These are phyloP conservation scores for Isurus oxyrinchus DNA, from an alignment of 2,113 vertebrate genomes.

Conservation along the genomic window DNA sequence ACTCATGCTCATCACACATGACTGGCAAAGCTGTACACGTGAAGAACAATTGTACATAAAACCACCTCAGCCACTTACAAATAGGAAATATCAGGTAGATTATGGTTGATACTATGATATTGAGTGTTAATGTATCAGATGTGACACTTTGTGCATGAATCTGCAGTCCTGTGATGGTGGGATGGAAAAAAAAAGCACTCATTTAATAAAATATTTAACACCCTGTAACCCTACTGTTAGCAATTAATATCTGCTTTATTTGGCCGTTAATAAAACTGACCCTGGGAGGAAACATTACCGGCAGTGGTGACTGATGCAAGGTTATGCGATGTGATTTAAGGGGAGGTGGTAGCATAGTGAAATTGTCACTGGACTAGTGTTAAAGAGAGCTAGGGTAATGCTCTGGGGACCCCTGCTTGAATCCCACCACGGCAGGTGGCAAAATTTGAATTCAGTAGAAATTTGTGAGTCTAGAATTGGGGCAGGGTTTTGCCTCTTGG, in stretches of 20 bases:
- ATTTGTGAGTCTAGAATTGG: too few species aligned
- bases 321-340: not conserved
- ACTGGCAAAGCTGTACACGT: not conserved
- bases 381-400: too few species aligned
- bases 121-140: not conserved
- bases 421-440: too few species aligned
- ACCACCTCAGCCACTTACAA: not conserved
- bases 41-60: not conserved
- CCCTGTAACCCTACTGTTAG: not conserved
- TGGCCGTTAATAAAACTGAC: not conserved
- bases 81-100: not conserved
- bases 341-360: too few species aligned
- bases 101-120: not conserved
- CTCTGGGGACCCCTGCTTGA: too few species aligned
- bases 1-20: not conserved
- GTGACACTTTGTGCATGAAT: not conserved
- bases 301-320: not conserved
- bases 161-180: not conserved
- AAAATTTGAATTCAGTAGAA: too few species aligned
- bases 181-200: not conserved
- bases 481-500: too few species aligned
- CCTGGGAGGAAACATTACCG: not conserved
- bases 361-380: too few species aligned
- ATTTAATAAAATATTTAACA: not conserved
- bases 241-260: not conserved